phyloP scores from a whole-genome alignment of 2,888 invertebrate species.

The Dryadula phaetusa region DNA sequence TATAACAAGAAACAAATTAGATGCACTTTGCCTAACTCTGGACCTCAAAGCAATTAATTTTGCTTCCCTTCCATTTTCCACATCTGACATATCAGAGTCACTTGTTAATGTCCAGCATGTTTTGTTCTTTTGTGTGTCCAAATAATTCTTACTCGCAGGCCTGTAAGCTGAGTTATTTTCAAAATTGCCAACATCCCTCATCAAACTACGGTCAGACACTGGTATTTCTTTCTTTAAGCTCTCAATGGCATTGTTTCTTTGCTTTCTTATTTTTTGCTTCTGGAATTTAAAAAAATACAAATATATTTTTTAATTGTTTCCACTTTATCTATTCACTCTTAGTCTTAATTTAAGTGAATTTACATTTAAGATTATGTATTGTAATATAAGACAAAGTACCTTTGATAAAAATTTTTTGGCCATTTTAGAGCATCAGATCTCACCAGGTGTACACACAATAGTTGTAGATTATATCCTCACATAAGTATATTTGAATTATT shows the following conservation, averaged over 20 bases:
- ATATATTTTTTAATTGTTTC: too few relatives aligned
- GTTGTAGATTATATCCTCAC: too few relatives aligned
- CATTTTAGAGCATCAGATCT: too few relatives aligned
- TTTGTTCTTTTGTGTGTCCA: conserved; percentile 64
- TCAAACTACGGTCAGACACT: conserved; percentile 71
- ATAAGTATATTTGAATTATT: too few relatives aligned
- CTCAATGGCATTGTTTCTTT: conserved; percentile 76
- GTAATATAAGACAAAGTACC: too few relatives aligned
- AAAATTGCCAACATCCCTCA: conserved; percentile 74
- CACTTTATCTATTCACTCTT: too few relatives aligned
- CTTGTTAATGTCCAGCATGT: conserved; percentile 80
- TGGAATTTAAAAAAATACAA: conserved; percentile 42
- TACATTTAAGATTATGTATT: too few relatives aligned
- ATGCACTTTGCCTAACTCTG: conserved; percentile 87
- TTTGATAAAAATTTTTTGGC: too few relatives aligned
- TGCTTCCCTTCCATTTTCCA: conserved; percentile 82
- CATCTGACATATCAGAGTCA: conserved; percentile 88
- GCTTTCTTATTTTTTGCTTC: conserved; percentile 80
- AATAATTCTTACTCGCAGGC: conserved; percentile 67
- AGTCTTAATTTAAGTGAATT: too few relatives aligned
- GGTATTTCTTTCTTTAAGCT: conserved; percentile 78
- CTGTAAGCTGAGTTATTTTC: conserved; percentile 71
- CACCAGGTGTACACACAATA: too few relatives aligned
- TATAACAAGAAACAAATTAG: conserved; percentile 84
- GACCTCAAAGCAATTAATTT: conserved; percentile 79